Base-by-base conservation (phyloP, 2,888 invertebrate genomes). In the Eubasilissa splendida region DNA sequence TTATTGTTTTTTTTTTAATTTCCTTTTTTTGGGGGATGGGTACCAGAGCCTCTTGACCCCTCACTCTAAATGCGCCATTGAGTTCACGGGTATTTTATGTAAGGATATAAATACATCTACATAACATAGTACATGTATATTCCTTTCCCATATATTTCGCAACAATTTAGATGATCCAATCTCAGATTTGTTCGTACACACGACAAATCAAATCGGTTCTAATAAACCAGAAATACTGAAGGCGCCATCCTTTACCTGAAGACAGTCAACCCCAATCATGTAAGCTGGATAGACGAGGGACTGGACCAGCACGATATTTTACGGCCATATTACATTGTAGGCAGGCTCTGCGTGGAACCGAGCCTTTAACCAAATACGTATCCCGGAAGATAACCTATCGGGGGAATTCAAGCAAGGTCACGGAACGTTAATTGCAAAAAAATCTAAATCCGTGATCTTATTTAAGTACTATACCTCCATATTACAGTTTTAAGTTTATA, bases 221-320 rank as follows among this genome's bases (percentile, higher is more conserved):
- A 80, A 77, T 68, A 80, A 73, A 70, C 73, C 63, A 56, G 77
- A 80, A 80, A 77, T 80, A 73, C 58, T 42, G 58, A 42, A 12
- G 65, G 59, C 52, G 58, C 52, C 31, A 77, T 79, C 82, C 82
- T 76, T 82, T 82, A 82, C 77, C 82, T 77, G 80, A 63, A 76
- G 58, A 70, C 53, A 82, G 82, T 82, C 82, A 80, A 80, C 80
- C 80, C 82, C 77, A 80, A 82, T 82, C 82, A 82, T 59, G 77
- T 56, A 60, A 50, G 22, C 78, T n/a, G 59, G 71, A 63, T 31
- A 63, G 78, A 78, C 73, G 63, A 78, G 78, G 78, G 78, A 59
- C 60, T 63, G 60, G 74, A 33, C 80, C 65, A 14, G 65, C 59
- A 74, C 4, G 42, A 42, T 42, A 7, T 42, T 42, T 42, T 42